phyloP scores from a whole-genome alignment of 92 coral and sea anemone genomes.

The Bergia puertoricense region DNA sequence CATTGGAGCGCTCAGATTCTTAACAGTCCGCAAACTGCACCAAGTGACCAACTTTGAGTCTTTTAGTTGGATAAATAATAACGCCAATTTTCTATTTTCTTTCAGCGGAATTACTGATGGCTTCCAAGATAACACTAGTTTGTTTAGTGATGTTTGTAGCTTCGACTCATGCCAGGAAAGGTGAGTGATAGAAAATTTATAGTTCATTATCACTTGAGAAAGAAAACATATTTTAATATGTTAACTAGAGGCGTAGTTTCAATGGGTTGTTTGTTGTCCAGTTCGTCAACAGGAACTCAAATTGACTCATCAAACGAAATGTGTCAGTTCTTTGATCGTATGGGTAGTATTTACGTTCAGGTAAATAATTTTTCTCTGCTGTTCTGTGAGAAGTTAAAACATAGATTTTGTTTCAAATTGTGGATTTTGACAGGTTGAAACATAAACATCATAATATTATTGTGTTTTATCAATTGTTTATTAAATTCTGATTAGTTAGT shows the following conservation, averaged over 20 bases:
- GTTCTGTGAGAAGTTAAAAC: not conserved
- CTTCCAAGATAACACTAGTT: constrained; percentile 14
- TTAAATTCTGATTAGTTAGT: not conserved
- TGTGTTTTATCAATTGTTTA: not conserved
- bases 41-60: not conserved
- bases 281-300: not conserved
- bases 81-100: not conserved
- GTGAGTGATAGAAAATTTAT: not conserved
- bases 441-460: constrained; percentile 2
- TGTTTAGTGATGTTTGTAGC: constrained; percentile 22
- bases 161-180: constrained; percentile 31
- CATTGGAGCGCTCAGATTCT: not conserved
- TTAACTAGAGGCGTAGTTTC: not conserved
- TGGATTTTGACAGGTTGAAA: not conserved
- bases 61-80: not conserved
- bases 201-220: not conserved
- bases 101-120: constrained; percentile 12
- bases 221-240: not conserved
- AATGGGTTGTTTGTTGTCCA: not conserved
- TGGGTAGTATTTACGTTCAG: not conserved
- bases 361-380: not conserved
- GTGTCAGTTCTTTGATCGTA: not conserved
- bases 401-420: too few relatives aligned
- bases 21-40: not conserved
- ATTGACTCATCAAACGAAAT: not conserved